Base-by-base conservation (phyloP, 2,113 vertebrate genomes). In the Haemorhous mexicanus region DNA sequence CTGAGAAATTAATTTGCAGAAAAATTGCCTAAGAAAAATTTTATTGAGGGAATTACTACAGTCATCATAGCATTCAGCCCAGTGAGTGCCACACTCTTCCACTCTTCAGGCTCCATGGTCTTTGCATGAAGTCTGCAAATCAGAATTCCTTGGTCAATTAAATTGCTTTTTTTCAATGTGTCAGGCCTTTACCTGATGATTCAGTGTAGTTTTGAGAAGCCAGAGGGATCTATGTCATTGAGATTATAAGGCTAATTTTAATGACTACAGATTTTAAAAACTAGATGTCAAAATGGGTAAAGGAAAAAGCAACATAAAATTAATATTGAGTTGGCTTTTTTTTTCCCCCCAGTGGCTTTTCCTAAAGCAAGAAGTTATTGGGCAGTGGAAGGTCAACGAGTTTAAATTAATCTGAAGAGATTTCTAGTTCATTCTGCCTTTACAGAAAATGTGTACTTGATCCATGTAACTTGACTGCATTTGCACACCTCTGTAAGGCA, bases 281-380 rank as follows among this genome's bases (percentile, higher is more conserved):
- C 17, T 58, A 16, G 23, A 37, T 83, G 35, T 72, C 69, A 89
- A 79, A 73, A 24, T 0, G 0, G 7, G 6, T 20, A 14, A 17
- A 79, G 58, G 70, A 95, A 95, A 94, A 97, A 64, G 4, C 41
- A 68, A 67, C 69, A 53, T 86, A 74, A 84, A 88, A 63, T 61
- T 83, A 93, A 88, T 94, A 83, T 37, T 86, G 75, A 76, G 53
- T 86, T 66, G 90, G 19, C 43, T 37, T 87, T 82, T 41, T 85
- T 84, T 95, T 26, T 84, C 64, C 4, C 19, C 35, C 19, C 35
- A 30, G 3, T 89, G 59, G 9, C 79, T 95, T 94, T 84, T 72
- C 80, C 82, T 96, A 91, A 95, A 97, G 73, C 58, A 95, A 95
- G 92, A 92, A 95, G 44, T 95, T 97, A 96, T 81, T 69, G 85